A percentile compares a stretch with the other conserved stretches of the same genome.
These are phyloP conservation scores for Schlechtendalia chinensis DNA, from an alignment of 1,140 invertebrate species.

Conservation along the genomic window DNA sequence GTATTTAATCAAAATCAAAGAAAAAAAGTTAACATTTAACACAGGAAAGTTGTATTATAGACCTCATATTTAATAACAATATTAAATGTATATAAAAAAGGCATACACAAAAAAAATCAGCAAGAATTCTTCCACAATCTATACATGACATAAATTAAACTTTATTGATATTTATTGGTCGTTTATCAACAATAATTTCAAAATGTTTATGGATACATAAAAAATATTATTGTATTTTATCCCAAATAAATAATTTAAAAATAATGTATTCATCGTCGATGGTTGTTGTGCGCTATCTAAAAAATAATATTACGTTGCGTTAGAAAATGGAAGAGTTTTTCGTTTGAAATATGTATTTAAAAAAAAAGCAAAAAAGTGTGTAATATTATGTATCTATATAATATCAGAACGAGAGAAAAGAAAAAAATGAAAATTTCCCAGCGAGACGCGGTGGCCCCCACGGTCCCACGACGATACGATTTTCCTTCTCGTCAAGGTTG, in stretches of 20 bases:
- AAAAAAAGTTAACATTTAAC: too few species aligned
- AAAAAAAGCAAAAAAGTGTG: background rate
- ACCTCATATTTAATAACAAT: too few species aligned
- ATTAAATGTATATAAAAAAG: too few species aligned
- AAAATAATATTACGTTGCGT: background rate
- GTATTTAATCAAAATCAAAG: too few species aligned
- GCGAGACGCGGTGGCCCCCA: conserved; percentile 21
- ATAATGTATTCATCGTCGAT: background rate
- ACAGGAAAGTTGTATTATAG: too few species aligned
- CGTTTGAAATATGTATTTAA: background rate
- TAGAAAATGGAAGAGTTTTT: background rate
- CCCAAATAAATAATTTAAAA: background rate
- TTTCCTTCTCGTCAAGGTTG: conserved; percentile 31
- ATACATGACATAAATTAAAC: too few species aligned
- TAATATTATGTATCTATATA: background rate
- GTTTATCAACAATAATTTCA: background rate
- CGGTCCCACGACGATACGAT: background rate
- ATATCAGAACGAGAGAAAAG: background rate
- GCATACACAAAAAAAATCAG: too few species aligned
- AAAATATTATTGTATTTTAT: background rate
- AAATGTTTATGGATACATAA: background rate
- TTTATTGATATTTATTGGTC: too few species aligned
- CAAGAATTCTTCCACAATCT: too few species aligned
- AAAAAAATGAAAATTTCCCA: conserved; percentile 25
- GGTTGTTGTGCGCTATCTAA: background rate